These are phyloP conservation scores for Alouatta palliata DNA, from an alignment of 2,113 vertebrate species.

Conservation along the genomic window DNA sequence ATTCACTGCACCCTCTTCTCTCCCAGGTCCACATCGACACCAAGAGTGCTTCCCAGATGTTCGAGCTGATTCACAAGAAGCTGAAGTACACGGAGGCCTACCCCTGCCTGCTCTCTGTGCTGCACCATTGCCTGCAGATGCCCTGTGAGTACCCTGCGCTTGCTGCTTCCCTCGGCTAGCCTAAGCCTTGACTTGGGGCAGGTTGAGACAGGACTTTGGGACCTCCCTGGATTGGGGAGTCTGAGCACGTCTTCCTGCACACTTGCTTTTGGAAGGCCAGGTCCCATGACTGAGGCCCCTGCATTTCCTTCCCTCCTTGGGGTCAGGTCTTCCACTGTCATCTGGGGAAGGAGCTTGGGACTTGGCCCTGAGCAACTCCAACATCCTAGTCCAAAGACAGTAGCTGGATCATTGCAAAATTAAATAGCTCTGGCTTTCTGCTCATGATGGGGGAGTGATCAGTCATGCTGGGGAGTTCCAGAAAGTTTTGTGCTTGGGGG, in stretches of 20 bases:
- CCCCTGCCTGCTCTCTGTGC: slow-evolving; percentile 95
- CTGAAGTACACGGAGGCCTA: slow-evolving; percentile 96
- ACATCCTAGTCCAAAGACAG: neutral
- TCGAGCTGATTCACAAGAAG: slow-evolving; percentile 96
- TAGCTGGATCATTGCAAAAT: slow-evolving; percentile 37
- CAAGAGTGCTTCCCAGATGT: slow-evolving; percentile 97
- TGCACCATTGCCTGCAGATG: slow-evolving; percentile 98
- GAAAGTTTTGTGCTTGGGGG: slow-evolving; percentile 26
- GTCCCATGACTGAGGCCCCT: neutral
- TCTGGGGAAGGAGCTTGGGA: neutral
- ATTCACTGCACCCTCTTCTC: neutral
- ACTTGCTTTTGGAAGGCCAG: neutral
- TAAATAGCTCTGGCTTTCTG: slow-evolving; percentile 31
- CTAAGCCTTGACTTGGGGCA: neutral
- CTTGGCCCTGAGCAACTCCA: neutral
- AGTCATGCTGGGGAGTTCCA: neutral
- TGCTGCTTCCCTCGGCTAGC: accelerated
- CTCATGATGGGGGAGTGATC: neutral
- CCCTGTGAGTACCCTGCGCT: slow-evolving; percentile 89
- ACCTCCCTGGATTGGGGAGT: neutral
- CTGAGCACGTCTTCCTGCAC: neutral
- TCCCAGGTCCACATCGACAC: slow-evolving; percentile 94
- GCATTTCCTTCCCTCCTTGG: neutral
- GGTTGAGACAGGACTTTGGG: neutral
- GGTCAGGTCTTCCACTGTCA: neutral